Conservation (phyloP, 2,888 invertebrate species). For the Amphipyra berbera region DNA sequence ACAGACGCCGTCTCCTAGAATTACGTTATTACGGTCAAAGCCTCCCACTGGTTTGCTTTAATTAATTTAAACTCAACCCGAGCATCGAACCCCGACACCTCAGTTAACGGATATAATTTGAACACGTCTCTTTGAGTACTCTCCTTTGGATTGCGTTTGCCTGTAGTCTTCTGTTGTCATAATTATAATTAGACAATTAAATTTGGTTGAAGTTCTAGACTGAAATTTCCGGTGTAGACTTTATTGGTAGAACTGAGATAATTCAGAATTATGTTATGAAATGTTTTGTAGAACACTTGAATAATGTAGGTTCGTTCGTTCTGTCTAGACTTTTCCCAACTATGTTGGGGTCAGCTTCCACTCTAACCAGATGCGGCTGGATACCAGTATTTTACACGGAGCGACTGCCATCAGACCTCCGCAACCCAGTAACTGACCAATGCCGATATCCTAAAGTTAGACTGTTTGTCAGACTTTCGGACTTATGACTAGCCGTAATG, state of each 20-base stretch:
- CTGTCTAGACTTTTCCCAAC: too few species aligned
- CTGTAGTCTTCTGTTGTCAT: constrained; percentile 8
- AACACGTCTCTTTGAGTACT: constrained; percentile 29
- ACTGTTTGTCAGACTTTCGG: too few species aligned
- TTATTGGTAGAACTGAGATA: not conserved
- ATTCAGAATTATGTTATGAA: not conserved
- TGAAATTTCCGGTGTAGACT: not conserved
- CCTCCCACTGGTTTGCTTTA: constrained; percentile 65
- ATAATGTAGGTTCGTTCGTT: too few species aligned
- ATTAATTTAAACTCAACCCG: constrained; percentile 70
- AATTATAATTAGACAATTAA: constrained; percentile 28
- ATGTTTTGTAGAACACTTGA: too few species aligned
- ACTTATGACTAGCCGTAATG: too few species aligned
- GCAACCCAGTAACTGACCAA: too few species aligned
- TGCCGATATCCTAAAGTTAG: too few species aligned
- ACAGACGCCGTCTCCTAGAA: constrained; percentile 60
- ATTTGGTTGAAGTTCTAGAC: constrained; percentile 7
- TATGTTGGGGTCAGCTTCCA: too few species aligned
- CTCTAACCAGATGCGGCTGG: too few species aligned
- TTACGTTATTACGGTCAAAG: constrained; percentile 73
- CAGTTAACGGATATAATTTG: constrained; percentile 39
- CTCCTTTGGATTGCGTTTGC: not conserved
- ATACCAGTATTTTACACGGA: too few species aligned
- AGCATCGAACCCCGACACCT: constrained; percentile 67
- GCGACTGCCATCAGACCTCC: too few species aligned